phyloP scores from a whole-genome alignment of 92 coral and sea anemone genomes.

The Actinernus sp. region DNA sequence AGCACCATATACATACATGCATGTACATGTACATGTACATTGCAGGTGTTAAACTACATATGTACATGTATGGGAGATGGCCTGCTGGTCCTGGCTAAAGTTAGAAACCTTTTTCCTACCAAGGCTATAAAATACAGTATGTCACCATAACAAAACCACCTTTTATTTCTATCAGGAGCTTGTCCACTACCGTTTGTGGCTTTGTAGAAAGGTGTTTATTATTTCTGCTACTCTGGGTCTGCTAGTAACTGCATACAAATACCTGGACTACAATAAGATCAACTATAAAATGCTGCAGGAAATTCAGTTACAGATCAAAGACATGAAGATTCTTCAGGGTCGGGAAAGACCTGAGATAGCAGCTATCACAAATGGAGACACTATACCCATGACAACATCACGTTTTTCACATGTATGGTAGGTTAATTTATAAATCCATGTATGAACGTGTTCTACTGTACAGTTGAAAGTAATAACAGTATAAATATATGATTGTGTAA shows the following conservation, averaged over 20 bases:
- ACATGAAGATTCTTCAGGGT: conserved; percentile 68
- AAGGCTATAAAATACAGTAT: no score
- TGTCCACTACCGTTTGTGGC: conserved; percentile 87
- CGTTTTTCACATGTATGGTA: conserved; percentile 23
- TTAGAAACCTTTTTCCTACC: no score
- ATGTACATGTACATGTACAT: no score
- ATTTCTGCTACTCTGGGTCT: conserved; percentile 52
- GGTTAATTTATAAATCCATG: neutral
- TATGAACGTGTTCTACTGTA: no score
- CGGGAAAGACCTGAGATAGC: conserved; percentile 52
- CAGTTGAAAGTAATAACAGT: no score
- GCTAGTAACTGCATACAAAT: conserved; percentile 66
- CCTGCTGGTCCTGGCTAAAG: no score
- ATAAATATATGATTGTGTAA: no score
- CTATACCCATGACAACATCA: conserved; percentile 24
- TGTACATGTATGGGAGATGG: no score
- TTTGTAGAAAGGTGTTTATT: conserved; percentile 84
- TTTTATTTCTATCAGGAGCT: conserved; percentile 61
- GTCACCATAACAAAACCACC: no score
- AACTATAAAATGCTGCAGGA: conserved; percentile 84
- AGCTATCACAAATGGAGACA: conserved; percentile 76
- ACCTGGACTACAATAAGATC: conserved; percentile 89
- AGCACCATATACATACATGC: no score
- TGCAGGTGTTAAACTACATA: no score
- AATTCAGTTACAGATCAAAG: conserved; percentile 81